Base-by-base conservation (phyloP, 1,140 invertebrate genomes). In the Atta colombica region DNA sequence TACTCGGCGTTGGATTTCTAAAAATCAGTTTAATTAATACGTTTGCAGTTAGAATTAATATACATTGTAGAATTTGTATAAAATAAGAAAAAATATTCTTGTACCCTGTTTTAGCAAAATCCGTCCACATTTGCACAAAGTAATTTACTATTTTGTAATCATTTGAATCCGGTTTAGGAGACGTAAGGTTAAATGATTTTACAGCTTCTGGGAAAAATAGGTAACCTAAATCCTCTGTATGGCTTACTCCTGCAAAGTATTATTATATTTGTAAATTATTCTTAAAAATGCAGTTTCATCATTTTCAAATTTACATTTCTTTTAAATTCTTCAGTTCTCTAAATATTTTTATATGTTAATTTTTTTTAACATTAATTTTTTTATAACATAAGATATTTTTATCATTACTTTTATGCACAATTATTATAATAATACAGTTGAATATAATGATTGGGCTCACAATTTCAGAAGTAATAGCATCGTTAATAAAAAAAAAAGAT, bases 151-250 rank as follows among this genome's bases (percentile, higher is more conserved):
- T 71, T 77, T 58, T 88, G n/a, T 87, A 66, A 2, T 88, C 75
- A 0, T 77, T 74, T 4, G 77, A 72, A n/a, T 60, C 82, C 0
- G 39, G 25, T 60, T 86, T 6, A 0, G 35, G 14, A 7, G 31
- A 16, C 45, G 78, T 7, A 0, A 69, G 1, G 0, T 18, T 25
- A 0, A 2, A 45, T 45, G 8, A 12, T 31, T 66, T 72, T 0
- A 0, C 21, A 3, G 66, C 2, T 14, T 77, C 16, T 63, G 51
- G 31, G 39, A 77, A 71, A 66, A 94, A 94, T 39, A 94, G 31
- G 18, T 86, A 94, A 8, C 18, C 0, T 39, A 94, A n/a, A 3
- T 95, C 94, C 16, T 94, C 94, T 5, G 72, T 87, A 68, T 95
- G 94, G 5, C 68, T 68, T 0, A 88, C 75, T 51, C 94, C 94